Evolutionary conservation across 2,797 vertebrate species (phyloP), one percentile per base, ranked within the genome.

Genomic region (Lacerta agilis): DNA sequence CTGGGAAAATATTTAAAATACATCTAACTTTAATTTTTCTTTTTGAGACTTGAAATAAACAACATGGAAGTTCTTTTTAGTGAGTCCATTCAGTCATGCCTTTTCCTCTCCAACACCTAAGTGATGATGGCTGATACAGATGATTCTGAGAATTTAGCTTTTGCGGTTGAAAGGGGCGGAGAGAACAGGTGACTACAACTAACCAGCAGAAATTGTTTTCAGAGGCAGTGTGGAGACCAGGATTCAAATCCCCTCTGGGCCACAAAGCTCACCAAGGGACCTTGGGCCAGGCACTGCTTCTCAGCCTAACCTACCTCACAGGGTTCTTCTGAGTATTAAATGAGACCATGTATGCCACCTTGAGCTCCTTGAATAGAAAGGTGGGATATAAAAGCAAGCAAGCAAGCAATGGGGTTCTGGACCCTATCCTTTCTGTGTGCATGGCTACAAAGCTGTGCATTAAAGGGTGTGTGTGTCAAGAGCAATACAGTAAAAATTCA

Each of bases 1-100:
- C 99, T 99, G 89, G 15, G 94, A 94, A 75, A 41, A 87, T 2
- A 94, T 87, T 90, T 9, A 38, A 33, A 93, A 78, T 27, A 72
- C 45, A 82, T 33, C 3, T 5, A 79, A 18, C 18, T 43, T 13
- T 2, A 64, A 20, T 7, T 27, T 15, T 90, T 29, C 2, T 1
- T 13, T 18, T 84, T 1, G 0, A 55, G 72, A 55, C 79, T 76
- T 78, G 0, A 2, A 2, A 82, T 3, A 45, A 66, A 86, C 49
- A 78, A 36, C 77, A 15, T 1, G 0, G 3, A 43, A 3, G 55
- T 41, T 76, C 15, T 11, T 64, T 61, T 64, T 10, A 4, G 25
- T 20, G 73, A 25, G 2, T 27, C 27, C 23, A n/a, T 61, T 43
- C 33, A 43, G 27, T 15, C 33, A 58, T 49, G 49, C 49, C 49